Conservation (phyloP, 2,888 invertebrate genomes). For the Sthenelais limicola region DNA sequence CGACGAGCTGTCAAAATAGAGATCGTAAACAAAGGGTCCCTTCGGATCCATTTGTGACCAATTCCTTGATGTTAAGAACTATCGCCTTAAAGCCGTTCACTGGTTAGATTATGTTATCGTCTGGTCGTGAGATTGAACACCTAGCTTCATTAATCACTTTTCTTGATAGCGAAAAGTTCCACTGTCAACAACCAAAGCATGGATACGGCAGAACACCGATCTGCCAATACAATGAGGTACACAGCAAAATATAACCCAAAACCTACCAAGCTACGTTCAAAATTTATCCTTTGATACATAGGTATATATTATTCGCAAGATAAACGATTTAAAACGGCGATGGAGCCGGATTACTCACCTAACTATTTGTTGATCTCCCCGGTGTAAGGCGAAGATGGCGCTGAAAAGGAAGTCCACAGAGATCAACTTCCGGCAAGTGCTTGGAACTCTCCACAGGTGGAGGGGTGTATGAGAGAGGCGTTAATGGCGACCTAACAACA, state of each 20-base stretch:
- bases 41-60: too few species aligned
- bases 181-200: slow-evolving; percentile 33
- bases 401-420: slow-evolving; percentile 35
- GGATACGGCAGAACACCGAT: slow-evolving; percentile 12
- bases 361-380: background rate
- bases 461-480: slow-evolving; percentile 43
- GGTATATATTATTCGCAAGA: background rate
- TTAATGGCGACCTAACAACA: slow-evolving; percentile 53
- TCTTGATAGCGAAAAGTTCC: background rate
- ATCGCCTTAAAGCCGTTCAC: too few species aligned
- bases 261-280: background rate
- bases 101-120: too few species aligned
- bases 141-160: too few species aligned
- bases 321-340: slow-evolving; percentile 6
- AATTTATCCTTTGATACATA: background rate
- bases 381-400: slow-evolving; percentile 29
- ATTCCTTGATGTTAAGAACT: too few species aligned
- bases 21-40: too few species aligned
- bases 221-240: background rate
- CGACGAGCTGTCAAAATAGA: too few species aligned
- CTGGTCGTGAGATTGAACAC: too few species aligned
- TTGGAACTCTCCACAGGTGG: slow-evolving; percentile 43
- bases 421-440: slow-evolving; percentile 41
- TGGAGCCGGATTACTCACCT: slow-evolving; percentile 37
- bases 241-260: background rate